A percentile compares a stretch with the other conserved stretches of the same genome.
Conservation (phyloP, 1,140 invertebrate species). For the Venustaconcha ellipsiformis region DNA sequence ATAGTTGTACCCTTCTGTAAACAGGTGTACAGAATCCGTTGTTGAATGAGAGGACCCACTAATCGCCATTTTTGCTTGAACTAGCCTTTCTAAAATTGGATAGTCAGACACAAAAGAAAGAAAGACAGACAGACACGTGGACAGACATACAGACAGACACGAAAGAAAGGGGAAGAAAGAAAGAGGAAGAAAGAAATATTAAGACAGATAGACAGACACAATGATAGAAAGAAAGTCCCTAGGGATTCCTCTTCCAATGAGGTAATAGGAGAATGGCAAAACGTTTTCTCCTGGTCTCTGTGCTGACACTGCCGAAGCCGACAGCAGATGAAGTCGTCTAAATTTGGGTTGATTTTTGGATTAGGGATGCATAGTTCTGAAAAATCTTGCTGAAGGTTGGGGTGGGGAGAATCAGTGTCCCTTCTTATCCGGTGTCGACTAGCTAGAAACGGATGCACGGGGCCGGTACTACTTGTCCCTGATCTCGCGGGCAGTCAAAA, state of each 20-base stretch:
- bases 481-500: too few relatives aligned
- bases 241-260: not conserved
- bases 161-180: conserved; percentile 2
- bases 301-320: too few relatives aligned
- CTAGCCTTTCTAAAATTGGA: too few relatives aligned
- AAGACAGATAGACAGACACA: not conserved
- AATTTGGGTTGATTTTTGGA: not conserved
- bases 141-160: too few relatives aligned
- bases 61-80: too few relatives aligned
- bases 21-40: too few relatives aligned
- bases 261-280: not conserved
- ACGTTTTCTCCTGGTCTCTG: too few relatives aligned
- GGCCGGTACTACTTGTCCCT: too few relatives aligned
- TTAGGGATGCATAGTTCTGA: not conserved
- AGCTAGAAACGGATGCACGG: too few relatives aligned
- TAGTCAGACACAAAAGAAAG: not conserved
- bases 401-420: not conserved
- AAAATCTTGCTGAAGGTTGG: not conserved
- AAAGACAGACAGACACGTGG: conserved; percentile 3
- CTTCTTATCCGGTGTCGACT: too few relatives aligned
- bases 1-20: too few relatives aligned
- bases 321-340: not conserved
- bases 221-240: not conserved
- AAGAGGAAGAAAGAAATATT: not conserved
- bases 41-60: too few relatives aligned